These are phyloP conservation scores for Calameuta idolon DNA, from an alignment of 2,888 invertebrate genomes.

Conservation along the genomic window DNA sequence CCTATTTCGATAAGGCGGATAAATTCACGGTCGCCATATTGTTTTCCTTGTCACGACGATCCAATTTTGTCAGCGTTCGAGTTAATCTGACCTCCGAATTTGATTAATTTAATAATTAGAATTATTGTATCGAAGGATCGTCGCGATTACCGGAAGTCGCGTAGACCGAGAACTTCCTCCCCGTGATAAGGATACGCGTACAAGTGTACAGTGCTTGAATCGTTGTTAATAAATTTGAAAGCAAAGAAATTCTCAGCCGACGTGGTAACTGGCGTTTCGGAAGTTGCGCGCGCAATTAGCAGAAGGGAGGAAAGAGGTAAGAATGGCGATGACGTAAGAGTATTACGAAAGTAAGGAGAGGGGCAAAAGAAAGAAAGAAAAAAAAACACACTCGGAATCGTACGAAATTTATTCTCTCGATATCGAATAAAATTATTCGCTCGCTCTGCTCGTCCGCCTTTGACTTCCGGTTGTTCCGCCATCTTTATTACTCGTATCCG, in stretches of 20 bases:
- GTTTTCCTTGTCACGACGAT: background rate
- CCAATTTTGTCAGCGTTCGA: background rate
- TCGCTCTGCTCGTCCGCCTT: background rate
- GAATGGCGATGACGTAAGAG: background rate
- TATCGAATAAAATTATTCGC: background rate
- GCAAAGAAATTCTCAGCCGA: background rate
- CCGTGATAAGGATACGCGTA: background rate
- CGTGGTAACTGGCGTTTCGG: background rate
- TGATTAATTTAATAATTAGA: background rate
- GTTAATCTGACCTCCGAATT: background rate
- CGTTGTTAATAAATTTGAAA: background rate
- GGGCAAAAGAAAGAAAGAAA: background rate
- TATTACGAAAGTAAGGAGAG: background rate
- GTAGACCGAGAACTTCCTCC: background rate
- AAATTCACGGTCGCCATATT: background rate
- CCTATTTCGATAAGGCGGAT: background rate
- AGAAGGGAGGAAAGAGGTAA: background rate
- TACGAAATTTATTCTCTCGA: background rate
- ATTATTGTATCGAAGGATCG: background rate
- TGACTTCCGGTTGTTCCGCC: background rate
- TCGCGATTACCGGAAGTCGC: background rate
- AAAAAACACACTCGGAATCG: background rate
- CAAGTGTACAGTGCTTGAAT: background rate
- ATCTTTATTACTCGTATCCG: background rate
- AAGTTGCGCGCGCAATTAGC: background rate